Conservation (phyloP, 2,113 vertebrate genomes). For the Burhinus oedicnemus region DNA sequence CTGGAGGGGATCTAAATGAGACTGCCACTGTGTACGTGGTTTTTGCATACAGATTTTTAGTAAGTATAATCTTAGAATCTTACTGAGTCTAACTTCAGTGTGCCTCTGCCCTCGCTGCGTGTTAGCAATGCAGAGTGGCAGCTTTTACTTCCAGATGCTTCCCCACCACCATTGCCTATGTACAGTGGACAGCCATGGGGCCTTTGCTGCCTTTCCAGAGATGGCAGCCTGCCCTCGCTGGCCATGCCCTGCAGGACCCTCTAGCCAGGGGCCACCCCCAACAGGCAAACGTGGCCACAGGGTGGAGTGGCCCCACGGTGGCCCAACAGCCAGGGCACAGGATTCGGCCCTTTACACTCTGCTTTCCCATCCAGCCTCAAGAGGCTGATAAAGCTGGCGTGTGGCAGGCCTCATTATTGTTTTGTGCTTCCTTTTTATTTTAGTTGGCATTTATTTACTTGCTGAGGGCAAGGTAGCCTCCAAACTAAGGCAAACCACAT, state of each 20-base stretch:
- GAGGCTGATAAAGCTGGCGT: background rate
- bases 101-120: background rate
- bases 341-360: background rate
- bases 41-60: background rate
- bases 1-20: background rate
- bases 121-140: fast-evolving
- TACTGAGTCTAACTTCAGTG: background rate
- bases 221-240: background rate
- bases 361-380: background rate
- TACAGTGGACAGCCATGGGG: fast-evolving
- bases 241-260: background rate
- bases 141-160: background rate
- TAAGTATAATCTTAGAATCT: background rate
- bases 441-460: conserved; percentile 59
- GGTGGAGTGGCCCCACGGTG: fast-evolving
- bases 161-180: too few species aligned
- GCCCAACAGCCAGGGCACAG: background rate
- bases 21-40: background rate
- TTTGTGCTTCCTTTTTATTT: conserved; percentile 48
- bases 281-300: fast-evolving
- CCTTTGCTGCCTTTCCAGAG: background rate
- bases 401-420: conserved; percentile 20
- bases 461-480: conserved; percentile 60
- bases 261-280: background rate
- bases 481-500: background rate